Evolutionary conservation across 2,113 vertebrate genomes (phyloP).

Genomic region (Indicator maculatus): DNA sequence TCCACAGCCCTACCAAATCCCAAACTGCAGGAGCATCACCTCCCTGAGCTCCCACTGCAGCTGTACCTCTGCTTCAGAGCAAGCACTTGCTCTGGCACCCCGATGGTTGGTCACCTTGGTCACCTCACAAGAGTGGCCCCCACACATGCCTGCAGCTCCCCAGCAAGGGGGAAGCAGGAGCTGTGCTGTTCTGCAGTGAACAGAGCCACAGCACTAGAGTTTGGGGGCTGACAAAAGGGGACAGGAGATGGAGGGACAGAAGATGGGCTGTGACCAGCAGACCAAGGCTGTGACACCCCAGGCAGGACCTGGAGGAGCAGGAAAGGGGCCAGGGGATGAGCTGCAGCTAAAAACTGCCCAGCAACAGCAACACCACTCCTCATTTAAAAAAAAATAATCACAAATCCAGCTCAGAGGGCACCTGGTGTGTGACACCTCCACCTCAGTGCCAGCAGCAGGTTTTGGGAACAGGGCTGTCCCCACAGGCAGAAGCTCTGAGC

Average conservation of each 20-base stretch:
- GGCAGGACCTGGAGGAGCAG: not conserved
- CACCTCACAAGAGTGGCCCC: not conserved
- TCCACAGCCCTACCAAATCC: not conserved
- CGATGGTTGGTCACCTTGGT: fast-evolving
- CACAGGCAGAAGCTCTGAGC: not conserved
- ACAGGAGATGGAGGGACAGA: not conserved
- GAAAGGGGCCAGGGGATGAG: not conserved
- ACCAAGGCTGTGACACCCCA: not conserved
- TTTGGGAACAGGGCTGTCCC: not conserved
- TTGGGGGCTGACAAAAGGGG: not conserved
- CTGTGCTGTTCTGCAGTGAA: not conserved
- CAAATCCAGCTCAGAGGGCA: not conserved
- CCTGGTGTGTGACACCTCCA: not conserved
- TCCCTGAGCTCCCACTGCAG: not conserved
- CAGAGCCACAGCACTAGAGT: not conserved
- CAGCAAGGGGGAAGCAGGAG: not conserved
- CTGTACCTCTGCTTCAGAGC: fast-evolving
- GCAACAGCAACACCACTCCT: not conserved
- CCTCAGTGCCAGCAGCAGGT: not conserved
- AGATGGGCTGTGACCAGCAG: not conserved
- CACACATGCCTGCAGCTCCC: not conserved
- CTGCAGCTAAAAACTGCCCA: not conserved
- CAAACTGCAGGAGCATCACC: fast-evolving
- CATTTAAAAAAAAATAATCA: too few species aligned
- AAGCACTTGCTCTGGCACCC: not conserved